phyloP scores from a whole-genome alignment of 2,797 vertebrate genomes.

The Galagoides demidoff region DNA sequence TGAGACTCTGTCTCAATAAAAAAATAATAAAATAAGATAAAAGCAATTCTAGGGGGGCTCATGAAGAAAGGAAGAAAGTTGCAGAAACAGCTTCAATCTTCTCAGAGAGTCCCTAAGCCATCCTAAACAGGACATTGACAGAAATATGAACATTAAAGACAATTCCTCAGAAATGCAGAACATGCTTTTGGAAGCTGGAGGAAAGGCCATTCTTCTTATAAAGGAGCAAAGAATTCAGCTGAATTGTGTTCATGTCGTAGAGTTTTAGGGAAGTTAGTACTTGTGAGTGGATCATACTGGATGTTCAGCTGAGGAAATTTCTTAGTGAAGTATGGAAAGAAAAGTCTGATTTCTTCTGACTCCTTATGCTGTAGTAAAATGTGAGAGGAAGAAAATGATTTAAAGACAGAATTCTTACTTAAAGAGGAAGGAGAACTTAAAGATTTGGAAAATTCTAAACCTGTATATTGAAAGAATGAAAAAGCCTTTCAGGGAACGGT shows the following conservation, averaged over 20 bases:
- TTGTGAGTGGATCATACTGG: not conserved
- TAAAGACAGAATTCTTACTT: not conserved
- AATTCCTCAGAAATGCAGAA: not conserved
- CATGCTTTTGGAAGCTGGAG: not conserved
- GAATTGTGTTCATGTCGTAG: not conserved
- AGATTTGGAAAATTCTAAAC: not conserved
- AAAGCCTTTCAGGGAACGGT: not conserved
- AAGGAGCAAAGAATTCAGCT: not conserved
- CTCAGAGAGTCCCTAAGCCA: not conserved
- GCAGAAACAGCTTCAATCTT: not conserved
- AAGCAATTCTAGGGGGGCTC: not conserved
- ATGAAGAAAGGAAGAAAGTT: not conserved
- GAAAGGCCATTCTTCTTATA: not conserved
- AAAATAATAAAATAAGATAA: not conserved
- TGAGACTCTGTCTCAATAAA: too few relatives aligned
- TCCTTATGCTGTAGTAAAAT: not conserved
- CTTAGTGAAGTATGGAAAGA: not conserved
- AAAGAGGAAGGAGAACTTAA: not conserved
- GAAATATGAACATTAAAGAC: not conserved
- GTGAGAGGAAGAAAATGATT: not conserved
- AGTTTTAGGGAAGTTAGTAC: not conserved
- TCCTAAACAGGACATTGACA: not conserved
- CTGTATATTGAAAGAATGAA: not conserved
- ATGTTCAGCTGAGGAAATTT: not conserved
- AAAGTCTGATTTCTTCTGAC: not conserved